Evolutionary conservation across 2,797 vertebrate genomes (phyloP).

Genomic region (Telmatherina bonti): DNA sequence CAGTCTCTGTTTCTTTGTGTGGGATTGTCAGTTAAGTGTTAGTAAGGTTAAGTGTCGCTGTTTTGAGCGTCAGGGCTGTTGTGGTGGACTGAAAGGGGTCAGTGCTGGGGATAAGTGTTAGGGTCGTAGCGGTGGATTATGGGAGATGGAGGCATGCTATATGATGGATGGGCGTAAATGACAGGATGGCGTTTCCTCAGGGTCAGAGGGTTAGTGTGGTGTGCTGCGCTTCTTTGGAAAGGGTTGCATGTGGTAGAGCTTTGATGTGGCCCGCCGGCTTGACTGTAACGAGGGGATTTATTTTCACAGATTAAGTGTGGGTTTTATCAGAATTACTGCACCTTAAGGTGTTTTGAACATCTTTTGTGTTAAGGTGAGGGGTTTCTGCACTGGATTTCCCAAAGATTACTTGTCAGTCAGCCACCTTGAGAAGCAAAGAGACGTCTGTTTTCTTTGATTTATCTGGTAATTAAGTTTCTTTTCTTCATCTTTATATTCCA

Average conservation of each 20-base stretch:
- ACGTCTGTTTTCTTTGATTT: slow-evolving; percentile 15
- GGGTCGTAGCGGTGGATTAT: slow-evolving; percentile 37
- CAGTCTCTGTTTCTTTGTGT: neutral
- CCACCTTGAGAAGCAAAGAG: slow-evolving; percentile 1
- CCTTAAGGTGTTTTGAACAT: slow-evolving; percentile 38
- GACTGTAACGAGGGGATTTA: slow-evolving; percentile 40
- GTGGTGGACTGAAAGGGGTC: slow-evolving; percentile 20
- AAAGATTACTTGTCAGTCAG: slow-evolving; percentile 50
- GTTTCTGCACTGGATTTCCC: slow-evolving; percentile 44
- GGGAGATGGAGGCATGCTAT: slow-evolving; percentile 17
- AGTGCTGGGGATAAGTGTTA: neutral
- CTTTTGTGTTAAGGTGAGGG: slow-evolving; percentile 43
- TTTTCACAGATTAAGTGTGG: slow-evolving; percentile 60
- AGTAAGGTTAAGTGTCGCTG: slow-evolving; percentile 26
- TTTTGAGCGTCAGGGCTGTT: slow-evolving; percentile 21
- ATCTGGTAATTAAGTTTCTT: neutral
- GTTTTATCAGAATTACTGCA: slow-evolving; percentile 30
- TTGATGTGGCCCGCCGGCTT: slow-evolving; percentile 57
- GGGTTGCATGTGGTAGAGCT: slow-evolving; percentile 34
- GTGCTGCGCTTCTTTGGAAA: slow-evolving; percentile 14
- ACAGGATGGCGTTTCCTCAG: slow-evolving; percentile 35
- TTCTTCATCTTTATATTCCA: slow-evolving; percentile 1
- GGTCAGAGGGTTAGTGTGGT: slow-evolving; percentile 5
- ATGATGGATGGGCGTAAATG: slow-evolving; percentile 39
- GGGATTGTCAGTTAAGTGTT: slow-evolving; percentile 5